These are phyloP conservation scores for Poeciliopsis paucimaculata DNA, from an alignment of 2,797 vertebrate species.

Conservation along the genomic window DNA sequence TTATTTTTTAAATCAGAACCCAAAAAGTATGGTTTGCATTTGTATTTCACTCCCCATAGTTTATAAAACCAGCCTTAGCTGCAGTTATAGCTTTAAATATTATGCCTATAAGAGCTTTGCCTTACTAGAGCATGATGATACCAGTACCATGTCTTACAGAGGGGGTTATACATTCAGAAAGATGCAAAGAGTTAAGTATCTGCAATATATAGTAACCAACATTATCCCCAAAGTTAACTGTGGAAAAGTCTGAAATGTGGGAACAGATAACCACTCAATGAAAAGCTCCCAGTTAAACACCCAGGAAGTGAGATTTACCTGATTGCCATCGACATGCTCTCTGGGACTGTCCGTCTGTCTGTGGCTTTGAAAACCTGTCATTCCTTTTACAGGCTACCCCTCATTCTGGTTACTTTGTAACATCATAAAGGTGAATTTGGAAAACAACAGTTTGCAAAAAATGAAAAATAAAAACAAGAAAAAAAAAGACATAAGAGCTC, in stretches of 20 bases:
- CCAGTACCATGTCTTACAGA: not conserved
- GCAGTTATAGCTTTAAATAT: not conserved
- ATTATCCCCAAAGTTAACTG: not conserved
- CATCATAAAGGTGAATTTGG: not conserved
- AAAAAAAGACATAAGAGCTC: not conserved
- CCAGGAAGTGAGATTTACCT: not conserved
- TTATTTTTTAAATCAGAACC: not conserved
- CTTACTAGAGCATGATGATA: not conserved
- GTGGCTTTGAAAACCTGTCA: not conserved
- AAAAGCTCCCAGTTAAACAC: not conserved
- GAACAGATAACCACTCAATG: not conserved
- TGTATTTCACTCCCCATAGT: not conserved
- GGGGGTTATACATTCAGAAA: not conserved
- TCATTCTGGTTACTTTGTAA: not conserved
- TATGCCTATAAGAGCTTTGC: not conserved
- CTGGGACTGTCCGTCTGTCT: not conserved
- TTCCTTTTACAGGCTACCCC: not conserved
- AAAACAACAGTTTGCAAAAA: not conserved
- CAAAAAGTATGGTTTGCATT: not conserved
- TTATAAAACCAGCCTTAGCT: not conserved
- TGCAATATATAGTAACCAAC: not conserved
- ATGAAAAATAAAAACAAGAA: not conserved
- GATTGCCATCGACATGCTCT: not conserved
- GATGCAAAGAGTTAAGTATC: not conserved
- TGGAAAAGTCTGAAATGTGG: not conserved